Conservation (phyloP, 2,888 invertebrate genomes). For the Atethmia centrago region DNA sequence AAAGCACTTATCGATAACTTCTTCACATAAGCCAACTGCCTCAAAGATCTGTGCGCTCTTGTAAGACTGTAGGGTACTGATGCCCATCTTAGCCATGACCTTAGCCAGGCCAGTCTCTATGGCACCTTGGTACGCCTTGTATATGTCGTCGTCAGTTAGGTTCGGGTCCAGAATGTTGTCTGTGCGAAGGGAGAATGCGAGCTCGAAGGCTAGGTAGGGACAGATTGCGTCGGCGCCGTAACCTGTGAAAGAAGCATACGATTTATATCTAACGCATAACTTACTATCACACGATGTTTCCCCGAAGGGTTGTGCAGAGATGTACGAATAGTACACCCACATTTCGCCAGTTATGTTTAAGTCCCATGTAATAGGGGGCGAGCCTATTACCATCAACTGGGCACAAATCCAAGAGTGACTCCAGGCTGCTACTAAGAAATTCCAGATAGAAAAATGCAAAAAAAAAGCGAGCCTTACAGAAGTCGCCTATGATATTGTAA, state of each 20-base stretch:
- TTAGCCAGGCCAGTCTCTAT: constrained; percentile 94
- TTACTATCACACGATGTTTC: background rate
- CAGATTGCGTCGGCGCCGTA: constrained; percentile 99
- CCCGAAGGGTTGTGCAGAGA: background rate
- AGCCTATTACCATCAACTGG: background rate
- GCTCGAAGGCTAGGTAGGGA: constrained; percentile 98
- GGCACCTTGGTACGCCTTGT: constrained; percentile 96
- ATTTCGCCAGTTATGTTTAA: background rate
- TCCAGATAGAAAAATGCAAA: background rate
- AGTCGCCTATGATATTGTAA: too few relatives aligned
- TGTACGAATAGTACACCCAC: background rate
- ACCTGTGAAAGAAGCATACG: constrained; percentile 74
- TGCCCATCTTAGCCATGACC: constrained; percentile 99
- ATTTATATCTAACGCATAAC: background rate
- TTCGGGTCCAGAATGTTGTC: constrained; percentile 95
- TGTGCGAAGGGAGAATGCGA: constrained; percentile 95
- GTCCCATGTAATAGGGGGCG: too few relatives aligned
- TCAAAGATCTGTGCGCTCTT: constrained; percentile 99
- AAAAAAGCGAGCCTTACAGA: too few relatives aligned
- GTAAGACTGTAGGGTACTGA: constrained; percentile 99
- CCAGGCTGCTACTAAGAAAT: background rate
- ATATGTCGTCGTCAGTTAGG: constrained; percentile 95
- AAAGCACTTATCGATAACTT: constrained; percentile 98
- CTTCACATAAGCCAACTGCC: constrained; percentile 98
- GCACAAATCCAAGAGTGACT: background rate